Evolutionary conservation across 2,888 invertebrate species (phyloP).

Genomic region (Eupithecia vulgata): DNA sequence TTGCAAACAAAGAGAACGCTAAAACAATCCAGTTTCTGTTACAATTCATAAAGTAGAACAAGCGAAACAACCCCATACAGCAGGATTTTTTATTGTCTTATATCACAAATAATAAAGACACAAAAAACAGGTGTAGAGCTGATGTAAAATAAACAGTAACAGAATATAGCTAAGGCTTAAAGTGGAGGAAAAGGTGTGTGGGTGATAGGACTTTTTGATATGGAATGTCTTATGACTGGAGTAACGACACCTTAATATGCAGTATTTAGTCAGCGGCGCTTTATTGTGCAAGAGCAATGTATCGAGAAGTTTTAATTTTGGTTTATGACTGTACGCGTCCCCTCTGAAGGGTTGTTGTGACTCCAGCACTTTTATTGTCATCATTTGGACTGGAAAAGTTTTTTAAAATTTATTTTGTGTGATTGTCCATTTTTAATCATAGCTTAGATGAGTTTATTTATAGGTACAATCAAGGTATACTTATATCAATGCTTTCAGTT

Average conservation of each 20-base stretch:
- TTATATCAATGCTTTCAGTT: neutral
- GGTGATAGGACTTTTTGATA: conserved; percentile 43
- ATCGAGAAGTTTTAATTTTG: conserved; percentile 83
- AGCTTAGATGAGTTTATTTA: neutral
- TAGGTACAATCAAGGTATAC: neutral
- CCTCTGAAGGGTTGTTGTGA: conserved; percentile 49
- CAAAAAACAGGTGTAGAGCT: conserved; percentile 9
- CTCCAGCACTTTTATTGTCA: conserved; percentile 21
- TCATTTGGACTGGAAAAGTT: conserved; percentile 11
- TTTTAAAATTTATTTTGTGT: conserved; percentile 4
- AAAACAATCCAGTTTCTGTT: conserved; percentile 72
- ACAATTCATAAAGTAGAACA: conserved; percentile 73
- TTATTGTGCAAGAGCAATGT: conserved; percentile 80
- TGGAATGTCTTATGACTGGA: conserved; percentile 65
- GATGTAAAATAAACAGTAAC: neutral
- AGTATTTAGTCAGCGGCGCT: conserved; percentile 78
- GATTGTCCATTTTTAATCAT: neutral
- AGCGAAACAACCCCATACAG: conserved; percentile 75
- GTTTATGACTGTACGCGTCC: conserved; percentile 73
- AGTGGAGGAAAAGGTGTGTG: conserved; percentile 31
- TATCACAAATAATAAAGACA: conserved; percentile 36
- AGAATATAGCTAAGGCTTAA: neutral
- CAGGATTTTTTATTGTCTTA: conserved; percentile 67
- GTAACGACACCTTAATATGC: conserved; percentile 81
- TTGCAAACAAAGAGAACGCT: conserved; percentile 45